Percentiles rank a stretch among this genome's conserved stretches.
Conservation (phyloP, 1,140 invertebrate genomes). For the Ctenoplectra terminalis region DNA sequence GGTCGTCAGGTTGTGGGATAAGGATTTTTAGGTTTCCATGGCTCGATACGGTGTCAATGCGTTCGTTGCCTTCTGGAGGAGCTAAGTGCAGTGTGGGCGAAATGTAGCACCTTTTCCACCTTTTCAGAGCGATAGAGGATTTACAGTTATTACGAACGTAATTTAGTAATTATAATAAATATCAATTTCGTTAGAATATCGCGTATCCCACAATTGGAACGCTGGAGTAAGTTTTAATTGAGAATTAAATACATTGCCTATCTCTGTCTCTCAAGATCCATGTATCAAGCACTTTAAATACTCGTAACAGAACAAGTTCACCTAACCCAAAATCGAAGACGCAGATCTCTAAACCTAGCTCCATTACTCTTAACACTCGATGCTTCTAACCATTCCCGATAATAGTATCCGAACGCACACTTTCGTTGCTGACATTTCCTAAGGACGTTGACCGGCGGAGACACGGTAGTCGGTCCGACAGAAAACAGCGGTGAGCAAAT, state of each 20-base stretch:
- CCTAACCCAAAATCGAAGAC: not conserved
- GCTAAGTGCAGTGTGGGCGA: not conserved
- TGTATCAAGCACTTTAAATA: not conserved
- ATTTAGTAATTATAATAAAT: too few relatives aligned
- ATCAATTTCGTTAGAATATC: too few relatives aligned
- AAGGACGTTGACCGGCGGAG: conserved; percentile 30
- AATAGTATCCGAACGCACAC: not conserved
- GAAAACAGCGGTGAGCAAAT: conserved; percentile 41
- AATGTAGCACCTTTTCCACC: not conserved
- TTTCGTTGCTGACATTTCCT: conserved; percentile 21
- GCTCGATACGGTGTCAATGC: not conserved
- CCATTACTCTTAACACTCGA: not conserved
- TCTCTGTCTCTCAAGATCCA: not conserved
- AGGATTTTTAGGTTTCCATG: not conserved
- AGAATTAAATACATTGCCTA: too few relatives aligned
- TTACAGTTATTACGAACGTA: not conserved
- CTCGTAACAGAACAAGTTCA: not conserved
- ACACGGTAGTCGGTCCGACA: conserved; percentile 8
- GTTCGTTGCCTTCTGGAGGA: not conserved
- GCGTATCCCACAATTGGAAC: too few relatives aligned
- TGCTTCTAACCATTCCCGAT: too few relatives aligned
- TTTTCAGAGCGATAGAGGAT: not conserved
- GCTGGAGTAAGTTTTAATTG: too few relatives aligned
- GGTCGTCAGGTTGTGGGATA: not conserved
- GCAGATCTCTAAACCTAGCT: not conserved